Conservation (phyloP, 1,140 invertebrate genomes). For the Macrocentrus cingulum region DNA sequence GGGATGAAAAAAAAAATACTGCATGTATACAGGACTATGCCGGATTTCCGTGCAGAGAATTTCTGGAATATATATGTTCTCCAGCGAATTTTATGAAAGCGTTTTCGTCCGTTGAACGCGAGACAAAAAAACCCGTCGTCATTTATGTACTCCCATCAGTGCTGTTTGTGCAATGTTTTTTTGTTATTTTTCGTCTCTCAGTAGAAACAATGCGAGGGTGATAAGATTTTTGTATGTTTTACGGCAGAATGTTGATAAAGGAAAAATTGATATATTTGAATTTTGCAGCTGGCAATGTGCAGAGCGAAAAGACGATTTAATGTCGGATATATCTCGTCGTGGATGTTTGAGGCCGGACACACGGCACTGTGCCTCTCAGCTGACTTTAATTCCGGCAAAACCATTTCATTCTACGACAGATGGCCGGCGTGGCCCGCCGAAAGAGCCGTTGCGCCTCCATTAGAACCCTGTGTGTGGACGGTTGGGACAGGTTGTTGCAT, state of each 20-base stretch:
- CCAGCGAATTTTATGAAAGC: no score
- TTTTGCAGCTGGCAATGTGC: not conserved
- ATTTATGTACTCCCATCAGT: no score
- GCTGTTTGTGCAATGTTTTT: no score
- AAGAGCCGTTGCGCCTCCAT: slow-evolving; percentile 60
- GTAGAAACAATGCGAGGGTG: not conserved
- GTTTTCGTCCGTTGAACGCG: no score
- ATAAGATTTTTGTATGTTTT: not conserved
- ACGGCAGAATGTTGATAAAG: no score
- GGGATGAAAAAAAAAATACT: not conserved
- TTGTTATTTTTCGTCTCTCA: no score
- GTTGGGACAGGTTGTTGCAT: slow-evolving; percentile 57
- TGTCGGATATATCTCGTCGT: slow-evolving; percentile 23
- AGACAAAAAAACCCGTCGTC: no score
- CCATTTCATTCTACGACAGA: slow-evolving; percentile 54
- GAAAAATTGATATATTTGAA: not conserved
- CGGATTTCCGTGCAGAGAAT: slow-evolving; percentile 4
- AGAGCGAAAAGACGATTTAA: no score
- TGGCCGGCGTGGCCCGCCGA: slow-evolving; percentile 45
- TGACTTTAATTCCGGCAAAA: slow-evolving; percentile 58
- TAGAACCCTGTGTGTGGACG: slow-evolving; percentile 52
- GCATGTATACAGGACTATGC: not conserved
- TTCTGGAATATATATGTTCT: no score
- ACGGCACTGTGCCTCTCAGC: slow-evolving; percentile 40
- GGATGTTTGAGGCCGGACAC: slow-evolving; percentile 36